Conservation (phyloP, 2,888 invertebrate genomes). For the Lathronympha strigana region DNA sequence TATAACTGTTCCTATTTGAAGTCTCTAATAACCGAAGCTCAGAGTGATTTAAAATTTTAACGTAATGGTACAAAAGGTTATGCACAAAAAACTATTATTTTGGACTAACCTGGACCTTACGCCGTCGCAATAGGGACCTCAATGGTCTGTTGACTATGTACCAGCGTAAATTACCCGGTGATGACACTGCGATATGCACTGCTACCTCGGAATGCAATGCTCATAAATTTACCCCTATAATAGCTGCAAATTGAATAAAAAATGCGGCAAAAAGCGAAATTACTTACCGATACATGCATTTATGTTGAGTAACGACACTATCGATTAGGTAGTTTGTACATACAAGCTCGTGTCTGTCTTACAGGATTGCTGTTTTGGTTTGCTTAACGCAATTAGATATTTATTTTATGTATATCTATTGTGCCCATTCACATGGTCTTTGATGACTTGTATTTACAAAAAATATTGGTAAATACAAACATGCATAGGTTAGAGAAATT, state of each 20-base stretch:
- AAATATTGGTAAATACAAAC: too few relatives aligned
- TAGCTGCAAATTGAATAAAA: conserved; percentile 27
- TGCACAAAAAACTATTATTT: too few relatives aligned
- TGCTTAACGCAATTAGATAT: background rate
- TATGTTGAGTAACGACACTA: conserved; percentile 33
- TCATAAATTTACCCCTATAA: conserved; percentile 29
- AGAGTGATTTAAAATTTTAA: too few relatives aligned
- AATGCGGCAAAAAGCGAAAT: conserved; percentile 21
- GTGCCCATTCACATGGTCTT: too few relatives aligned
- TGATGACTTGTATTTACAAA: too few relatives aligned
- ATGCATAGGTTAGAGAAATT: too few relatives aligned
- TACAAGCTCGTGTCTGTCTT: conserved; percentile 6
- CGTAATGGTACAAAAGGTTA: too few relatives aligned
- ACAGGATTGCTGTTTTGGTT: background rate
- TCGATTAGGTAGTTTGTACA: conserved; percentile 31
- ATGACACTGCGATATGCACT: conserved; percentile 40
- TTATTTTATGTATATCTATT: too few relatives aligned
- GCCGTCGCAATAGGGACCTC: background rate
- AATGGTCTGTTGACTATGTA: too few relatives aligned
- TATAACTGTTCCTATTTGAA: too few relatives aligned
- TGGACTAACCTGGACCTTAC: too few relatives aligned
- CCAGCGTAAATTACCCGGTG: conserved; percentile 28
- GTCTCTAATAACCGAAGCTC: too few relatives aligned
- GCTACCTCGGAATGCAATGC: conserved; percentile 40
- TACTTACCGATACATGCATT: conserved; percentile 23